These are phyloP conservation scores for Eulimnadia texana DNA, from an alignment of 1,140 invertebrate species.

Conservation along the genomic window DNA sequence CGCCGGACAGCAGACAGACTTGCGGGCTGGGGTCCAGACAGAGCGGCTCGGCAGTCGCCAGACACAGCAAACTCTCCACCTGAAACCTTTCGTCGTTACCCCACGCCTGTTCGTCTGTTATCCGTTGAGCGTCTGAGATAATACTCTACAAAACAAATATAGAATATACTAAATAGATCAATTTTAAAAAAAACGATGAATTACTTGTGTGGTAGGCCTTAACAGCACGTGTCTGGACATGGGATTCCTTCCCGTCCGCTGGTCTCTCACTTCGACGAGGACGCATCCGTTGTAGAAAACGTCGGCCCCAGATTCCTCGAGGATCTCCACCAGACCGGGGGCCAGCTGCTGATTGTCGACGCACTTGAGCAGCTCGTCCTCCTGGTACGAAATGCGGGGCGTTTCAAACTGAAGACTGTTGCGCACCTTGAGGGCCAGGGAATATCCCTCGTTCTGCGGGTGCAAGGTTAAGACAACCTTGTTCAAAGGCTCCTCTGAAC, in stretches of 20 bases:
- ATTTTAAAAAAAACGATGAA: constrained; percentile 4
- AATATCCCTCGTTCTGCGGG: constrained; percentile 80
- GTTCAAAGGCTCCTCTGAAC: constrained; percentile 67
- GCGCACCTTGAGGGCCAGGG: constrained; percentile 36
- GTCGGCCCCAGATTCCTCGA: constrained; percentile 60
- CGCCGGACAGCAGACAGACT: constrained; percentile 27
- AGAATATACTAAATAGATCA: not conserved
- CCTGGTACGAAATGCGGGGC: constrained; percentile 34
- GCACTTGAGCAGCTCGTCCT: constrained; percentile 43
- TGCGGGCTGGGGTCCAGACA: constrained; percentile 73
- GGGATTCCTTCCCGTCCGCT: constrained; percentile 18
- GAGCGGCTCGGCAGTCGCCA: constrained; percentile 65
- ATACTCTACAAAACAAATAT: constrained; percentile 40
- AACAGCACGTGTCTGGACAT: constrained; percentile 55
- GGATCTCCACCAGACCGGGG: constrained; percentile 62
- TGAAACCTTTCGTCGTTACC: constrained; percentile 58
- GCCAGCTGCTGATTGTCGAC: constrained; percentile 77
- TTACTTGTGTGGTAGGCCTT: constrained; percentile 70
- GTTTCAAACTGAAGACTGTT: constrained; percentile 33
- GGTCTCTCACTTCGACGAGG: constrained; percentile 74
- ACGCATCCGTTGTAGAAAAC: constrained; percentile 85
- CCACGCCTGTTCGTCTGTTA: constrained; percentile 50
- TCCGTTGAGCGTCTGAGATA: constrained; percentile 52
- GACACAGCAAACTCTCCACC: constrained; percentile 65
- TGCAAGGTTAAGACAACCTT: constrained; percentile 80